Evolutionary conservation across 2,888 invertebrate genomes (phyloP), one percentile per base, ranked within the genome.

Genomic region (Diadromus collaris): DNA sequence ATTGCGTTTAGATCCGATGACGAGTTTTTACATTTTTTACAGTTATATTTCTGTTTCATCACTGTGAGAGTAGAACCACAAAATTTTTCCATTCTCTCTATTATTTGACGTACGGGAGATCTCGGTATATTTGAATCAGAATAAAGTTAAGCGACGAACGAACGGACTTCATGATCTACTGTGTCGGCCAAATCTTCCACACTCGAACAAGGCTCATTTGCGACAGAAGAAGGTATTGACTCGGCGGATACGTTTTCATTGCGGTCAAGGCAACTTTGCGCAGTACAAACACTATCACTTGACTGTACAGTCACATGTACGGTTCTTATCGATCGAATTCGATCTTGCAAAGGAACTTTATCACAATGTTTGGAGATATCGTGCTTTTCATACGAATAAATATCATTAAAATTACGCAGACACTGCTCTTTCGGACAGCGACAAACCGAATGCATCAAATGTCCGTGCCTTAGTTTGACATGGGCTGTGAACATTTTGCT

Each of bases 351-450:
- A n/a, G 13, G 46, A 19, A 46, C 46, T 46, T 44, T 27, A 51
- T 38, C 32, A 41, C 13, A 10, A 41, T 71, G 71, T 7, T 54
- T 9, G n/a, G 54, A 51, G 19, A 34, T 6, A 46, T 51, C 13
- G 60, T 81, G 81, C 32, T 44, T 73, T 60, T 78, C 65, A 44
- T 70, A 79, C 6, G 58, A 32, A 73, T 81, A 73, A 41, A 80
- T 54, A 48, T 78, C 68, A 16, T 61, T 74, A 56, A 78, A 82
- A 56, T 38, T 78, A 46, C 72, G 60, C 1, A 21, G 46, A 67
- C 76, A 81, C 24, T 71, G 70, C 16, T 21, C 69, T 44, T 76
- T 48, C 24, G 41, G 63, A 56, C 76, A 80, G 41, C 60, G 60
- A 60, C 74, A 74, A 32, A 46, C 27, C 10, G 61, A 48, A 2